Conservation (phyloP, 2,797 vertebrate genomes). For the Carcharodon carcharias region DNA sequence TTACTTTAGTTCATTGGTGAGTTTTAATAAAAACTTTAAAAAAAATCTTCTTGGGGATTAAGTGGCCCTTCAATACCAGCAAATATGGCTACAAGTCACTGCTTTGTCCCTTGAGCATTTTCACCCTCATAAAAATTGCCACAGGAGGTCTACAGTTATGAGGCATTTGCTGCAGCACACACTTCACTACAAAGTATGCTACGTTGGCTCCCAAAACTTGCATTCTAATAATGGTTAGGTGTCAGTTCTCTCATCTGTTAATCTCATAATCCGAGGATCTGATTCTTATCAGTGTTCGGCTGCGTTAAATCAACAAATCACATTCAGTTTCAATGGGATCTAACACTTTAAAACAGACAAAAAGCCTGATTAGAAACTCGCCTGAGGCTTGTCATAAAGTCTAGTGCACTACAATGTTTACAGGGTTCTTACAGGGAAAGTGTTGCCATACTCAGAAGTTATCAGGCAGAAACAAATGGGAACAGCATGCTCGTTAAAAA, state of each 20-base stretch:
- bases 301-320: background rate
- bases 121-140: background rate
- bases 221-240: background rate
- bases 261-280: background rate
- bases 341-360: background rate
- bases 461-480: conserved; percentile 9
- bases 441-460: background rate
- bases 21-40: background rate
- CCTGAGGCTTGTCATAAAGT: background rate
- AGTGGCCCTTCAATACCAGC: background rate
- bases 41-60: background rate
- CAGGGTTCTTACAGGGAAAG: background rate
- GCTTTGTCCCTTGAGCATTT: background rate
- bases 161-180: background rate
- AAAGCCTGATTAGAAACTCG: background rate
- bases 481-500: background rate
- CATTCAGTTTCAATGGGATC: conserved; percentile 10
- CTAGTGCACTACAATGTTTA: background rate
- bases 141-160: background rate
- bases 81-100: background rate
- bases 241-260: background rate
- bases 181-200: background rate
- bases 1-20: background rate
- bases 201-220: background rate
- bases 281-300: background rate